These are phyloP conservation scores for Halocaridina rubra DNA, from an alignment of 2,888 invertebrate species.

Conservation along the genomic window DNA sequence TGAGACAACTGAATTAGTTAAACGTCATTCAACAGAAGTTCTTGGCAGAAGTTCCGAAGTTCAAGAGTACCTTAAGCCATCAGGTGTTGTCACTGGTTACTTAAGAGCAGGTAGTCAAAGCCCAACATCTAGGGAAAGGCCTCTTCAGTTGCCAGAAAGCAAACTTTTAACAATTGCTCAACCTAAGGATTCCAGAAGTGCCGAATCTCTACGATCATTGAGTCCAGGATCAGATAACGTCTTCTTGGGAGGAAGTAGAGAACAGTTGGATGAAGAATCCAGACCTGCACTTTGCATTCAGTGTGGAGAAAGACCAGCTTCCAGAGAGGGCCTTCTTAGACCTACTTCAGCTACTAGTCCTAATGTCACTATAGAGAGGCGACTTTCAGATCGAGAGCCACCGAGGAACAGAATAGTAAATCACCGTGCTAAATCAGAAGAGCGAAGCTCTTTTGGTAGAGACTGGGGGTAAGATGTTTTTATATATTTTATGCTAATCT, in stretches of 20 bases:
- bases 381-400: slow-evolving; percentile 37
- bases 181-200: slow-evolving; percentile 71
- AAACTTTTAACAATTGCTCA: slow-evolving; percentile 39
- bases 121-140: slow-evolving; percentile 43
- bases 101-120: slow-evolving; percentile 34
- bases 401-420: slow-evolving; percentile 3
- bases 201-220: slow-evolving; percentile 87
- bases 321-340: slow-evolving; percentile 54
- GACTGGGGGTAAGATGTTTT: slow-evolving; percentile 56
- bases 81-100: slow-evolving; percentile 36
- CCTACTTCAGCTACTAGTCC: slow-evolving; percentile 4
- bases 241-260: slow-evolving; percentile 76
- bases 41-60: neutral
- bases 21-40: neutral
- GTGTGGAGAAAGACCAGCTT: slow-evolving; percentile 62
- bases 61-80: slow-evolving; percentile 33
- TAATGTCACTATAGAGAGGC: slow-evolving; percentile 2
- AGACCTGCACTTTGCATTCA: slow-evolving; percentile 41
- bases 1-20: slow-evolving; percentile 6
- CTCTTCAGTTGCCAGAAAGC: slow-evolving; percentile 35
- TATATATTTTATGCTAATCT: too few species aligned
- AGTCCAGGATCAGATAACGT: slow-evolving; percentile 92
- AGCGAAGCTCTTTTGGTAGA: slow-evolving; percentile 43
- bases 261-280: slow-evolving; percentile 49
- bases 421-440: slow-evolving; percentile 60